Evolutionary conservation across 2,888 invertebrate genomes (phyloP).

Genomic region (Opisthograptis luteolata): DNA sequence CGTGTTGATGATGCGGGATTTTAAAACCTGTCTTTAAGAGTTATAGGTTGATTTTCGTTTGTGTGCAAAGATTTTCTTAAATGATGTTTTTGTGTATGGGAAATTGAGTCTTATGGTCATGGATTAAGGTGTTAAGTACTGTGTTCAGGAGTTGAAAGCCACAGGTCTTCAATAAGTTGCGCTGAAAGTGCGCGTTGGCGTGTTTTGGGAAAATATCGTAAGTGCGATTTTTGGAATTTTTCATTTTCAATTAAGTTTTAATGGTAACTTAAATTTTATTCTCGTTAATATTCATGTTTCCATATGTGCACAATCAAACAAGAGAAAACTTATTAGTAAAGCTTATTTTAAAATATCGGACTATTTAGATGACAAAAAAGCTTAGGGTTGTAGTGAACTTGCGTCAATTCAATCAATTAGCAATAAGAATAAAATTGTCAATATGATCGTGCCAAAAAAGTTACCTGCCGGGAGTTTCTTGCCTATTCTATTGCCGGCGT

Average conservation of each 20-base stretch:
- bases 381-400: too few species aligned
- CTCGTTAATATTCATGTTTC: neutral
- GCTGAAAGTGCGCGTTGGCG: constrained; percentile 63
- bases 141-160: constrained; percentile 54
- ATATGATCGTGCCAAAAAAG: too few species aligned
- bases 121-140: constrained; percentile 6
- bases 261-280: neutral
- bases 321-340: too few species aligned
- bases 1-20: constrained; percentile 2
- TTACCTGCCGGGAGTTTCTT: too few species aligned
- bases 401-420: too few species aligned
- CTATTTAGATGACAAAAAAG: too few species aligned
- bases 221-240: constrained; percentile 33
- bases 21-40: neutral
- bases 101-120: constrained; percentile 30
- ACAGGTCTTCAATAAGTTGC: constrained; percentile 77
- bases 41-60: constrained; percentile 15
- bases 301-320: too few species aligned
- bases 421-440: too few species aligned
- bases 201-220: constrained; percentile 44
- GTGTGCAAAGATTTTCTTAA: constrained; percentile 4
- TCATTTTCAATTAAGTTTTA: too few species aligned
- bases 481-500: too few species aligned
- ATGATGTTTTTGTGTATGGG: neutral
- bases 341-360: too few species aligned